phyloP scores from a whole-genome alignment of 2,888 invertebrate genomes.

The Molorchus minor region DNA sequence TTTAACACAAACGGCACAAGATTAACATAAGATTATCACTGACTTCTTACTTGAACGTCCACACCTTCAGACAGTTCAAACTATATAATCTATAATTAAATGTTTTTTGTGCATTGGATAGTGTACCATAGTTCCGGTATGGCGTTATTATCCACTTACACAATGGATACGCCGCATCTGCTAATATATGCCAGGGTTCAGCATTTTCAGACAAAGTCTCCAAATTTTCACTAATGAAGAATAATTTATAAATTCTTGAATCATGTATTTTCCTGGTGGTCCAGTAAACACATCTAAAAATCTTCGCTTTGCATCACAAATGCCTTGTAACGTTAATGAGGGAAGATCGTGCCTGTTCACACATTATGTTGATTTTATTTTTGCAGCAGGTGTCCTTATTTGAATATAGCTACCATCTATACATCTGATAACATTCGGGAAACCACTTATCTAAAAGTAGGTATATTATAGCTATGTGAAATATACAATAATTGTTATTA shows the following conservation, averaged over 20 bases:
- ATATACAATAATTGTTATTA: too few species aligned
- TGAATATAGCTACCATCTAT: too few species aligned
- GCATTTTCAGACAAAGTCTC: conserved; percentile 27
- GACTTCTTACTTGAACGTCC: too few species aligned
- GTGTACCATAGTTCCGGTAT: conserved; percentile 46
- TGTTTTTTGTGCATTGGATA: conserved; percentile 41
- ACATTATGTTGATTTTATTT: too few species aligned
- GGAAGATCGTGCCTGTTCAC: background rate
- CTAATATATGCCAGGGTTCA: conserved; percentile 43
- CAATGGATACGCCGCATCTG: conserved; percentile 48
- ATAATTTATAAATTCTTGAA: conserved; percentile 44
- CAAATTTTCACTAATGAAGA: conserved; percentile 31
- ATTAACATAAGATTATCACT: too few species aligned
- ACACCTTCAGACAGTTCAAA: too few species aligned
- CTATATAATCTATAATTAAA: conserved; percentile 49
- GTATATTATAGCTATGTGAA: too few species aligned
- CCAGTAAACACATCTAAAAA: background rate
- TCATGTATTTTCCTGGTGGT: conserved; percentile 41
- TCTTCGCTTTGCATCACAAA: background rate
- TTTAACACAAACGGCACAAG: too few species aligned
- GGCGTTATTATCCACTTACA: conserved; percentile 45
- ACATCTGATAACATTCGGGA: too few species aligned
- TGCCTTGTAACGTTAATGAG: background rate
- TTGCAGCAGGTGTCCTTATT: too few species aligned
- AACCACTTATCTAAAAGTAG: too few species aligned